Evolutionary conservation across 2,888 invertebrate genomes (phyloP), one percentile per base, ranked within the genome.

Genomic region (Adelognathus sp.): DNA sequence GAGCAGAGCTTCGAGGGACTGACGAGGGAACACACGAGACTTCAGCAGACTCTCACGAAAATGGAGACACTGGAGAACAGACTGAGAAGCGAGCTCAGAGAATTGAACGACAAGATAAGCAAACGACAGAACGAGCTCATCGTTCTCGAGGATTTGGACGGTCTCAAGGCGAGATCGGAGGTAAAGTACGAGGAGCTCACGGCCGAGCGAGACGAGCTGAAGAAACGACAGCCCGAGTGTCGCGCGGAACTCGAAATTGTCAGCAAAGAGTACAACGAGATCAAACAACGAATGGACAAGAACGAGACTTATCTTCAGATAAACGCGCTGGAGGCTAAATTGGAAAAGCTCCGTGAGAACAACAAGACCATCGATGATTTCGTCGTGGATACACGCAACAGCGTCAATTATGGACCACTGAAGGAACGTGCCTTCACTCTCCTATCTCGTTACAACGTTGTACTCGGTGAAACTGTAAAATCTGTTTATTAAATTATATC

Each of bases 281-380:
- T 94, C 11, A 94, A 94, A 92, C 90, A 90, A 81, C 76, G 76
- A 27, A 92, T 96, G 9, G 93, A 95, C 76, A 95, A 95, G 33
- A 96, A 96, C 88, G 96, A 96, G 89, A 95, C 95, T 88, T 94
- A 95, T 85, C 90, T 92, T 1, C 95, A 96, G 89, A 92, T 96
- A n/a, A 94, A 93, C 81, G 93, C 92, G 56, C 88, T 96, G 81
- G 96, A 96, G 89, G 94, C 94, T 67, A 95, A 95, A 87, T 92
- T 96, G 84, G 94, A 94, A 9, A 94, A 94, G 73, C 90, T 95
- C 36, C 95, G 95, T 84, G 94, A 94, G 81, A 94, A 94, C 82
- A 96, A 95, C 88, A 94, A 94, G 75, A 93, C 94, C 7, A 92
- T 96, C 83, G 93, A 94, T 87, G 95, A 95, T 85, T 95, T 95